phyloP scores from a whole-genome alignment of 2,113 vertebrate genomes.

The Datnioides undecimradiatus region DNA sequence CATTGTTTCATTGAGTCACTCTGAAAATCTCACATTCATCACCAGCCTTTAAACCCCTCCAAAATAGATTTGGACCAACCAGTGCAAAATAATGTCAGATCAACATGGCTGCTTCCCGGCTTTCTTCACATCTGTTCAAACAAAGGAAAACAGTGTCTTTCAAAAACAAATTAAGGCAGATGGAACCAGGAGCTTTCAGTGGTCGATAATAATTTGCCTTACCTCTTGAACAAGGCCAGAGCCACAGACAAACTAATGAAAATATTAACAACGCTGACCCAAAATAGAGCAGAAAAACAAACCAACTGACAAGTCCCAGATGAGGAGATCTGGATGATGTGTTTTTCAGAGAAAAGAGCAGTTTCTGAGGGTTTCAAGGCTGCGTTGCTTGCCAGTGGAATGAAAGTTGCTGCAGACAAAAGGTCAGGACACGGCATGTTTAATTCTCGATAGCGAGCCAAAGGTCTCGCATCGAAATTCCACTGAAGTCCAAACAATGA shows the following conservation, averaged over 20 bases:
- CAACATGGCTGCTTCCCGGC: slow-evolving; percentile 11
- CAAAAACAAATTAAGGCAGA: slow-evolving; percentile 57
- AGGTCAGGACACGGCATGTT: slow-evolving; percentile 83
- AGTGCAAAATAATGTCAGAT: slow-evolving; percentile 11
- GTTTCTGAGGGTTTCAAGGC: slow-evolving; percentile 66
- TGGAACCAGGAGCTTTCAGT: slow-evolving; percentile 34
- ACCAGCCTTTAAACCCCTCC: background rate
- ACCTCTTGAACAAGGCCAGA: slow-evolving; percentile 54
- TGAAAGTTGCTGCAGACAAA: slow-evolving; percentile 79
- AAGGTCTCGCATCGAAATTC: slow-evolving; percentile 84
- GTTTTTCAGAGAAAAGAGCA: slow-evolving; percentile 55
- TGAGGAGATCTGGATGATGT: slow-evolving; percentile 53
- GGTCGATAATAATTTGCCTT: slow-evolving; percentile 51
- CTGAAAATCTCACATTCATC: slow-evolving; percentile 28
- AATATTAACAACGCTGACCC: slow-evolving; percentile 63
- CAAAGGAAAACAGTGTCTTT: slow-evolving; percentile 38
- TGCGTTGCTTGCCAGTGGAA: slow-evolving; percentile 61
- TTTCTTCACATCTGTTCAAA: slow-evolving; percentile 50
- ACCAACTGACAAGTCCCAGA: slow-evolving; percentile 49
- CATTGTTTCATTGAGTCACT: slow-evolving; percentile 12
- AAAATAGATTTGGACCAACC: slow-evolving; percentile 35
- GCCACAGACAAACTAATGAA: slow-evolving; percentile 53
- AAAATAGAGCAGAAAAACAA: slow-evolving; percentile 63
- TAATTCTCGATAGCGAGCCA: slow-evolving; percentile 82
- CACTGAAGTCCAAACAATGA: slow-evolving; percentile 77